Base-by-base conservation (phyloP, 2,797 vertebrate species). In the Ceryle rudis region DNA sequence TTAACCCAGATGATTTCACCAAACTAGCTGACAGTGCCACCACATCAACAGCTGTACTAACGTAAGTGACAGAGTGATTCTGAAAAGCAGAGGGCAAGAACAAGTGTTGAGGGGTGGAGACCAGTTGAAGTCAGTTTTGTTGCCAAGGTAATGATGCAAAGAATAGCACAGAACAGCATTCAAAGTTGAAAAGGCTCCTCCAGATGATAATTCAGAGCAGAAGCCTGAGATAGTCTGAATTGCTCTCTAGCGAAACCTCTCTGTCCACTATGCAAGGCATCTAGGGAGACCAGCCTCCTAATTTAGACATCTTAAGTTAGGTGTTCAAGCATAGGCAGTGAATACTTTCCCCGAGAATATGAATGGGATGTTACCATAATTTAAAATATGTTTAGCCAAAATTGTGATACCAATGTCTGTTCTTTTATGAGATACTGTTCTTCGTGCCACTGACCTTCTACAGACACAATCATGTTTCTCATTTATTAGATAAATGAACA, bases 121-220 rank as follows among this genome's bases (percentile, higher is more conserved):
- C 4, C 49, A 74, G 70, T 58, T 78, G 90, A 91, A 95, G n/a
- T 66, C 61, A 67, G 72, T 86, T 92, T 69, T 89, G 65, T 69
- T 88, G 73, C 58, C 73, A 86, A 79, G 66, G 69, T 62, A 79
- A 90, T 91, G 86, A 88, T 49, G 80, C 58, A 83, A 88, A 95
- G 85, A 96, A 96, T 79, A 95, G 88, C 95, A 62, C 58, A 79
- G 80, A 90, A 73, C 62, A 83, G 77, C 80, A 93, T 72, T 93
- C 77, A 73, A 66, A 93, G 66, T 72, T 75, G 77, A 95, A 94
- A 77, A 96, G 86, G 77, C 88, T 96, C 26, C 77, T 97, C 77
- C 77, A 86, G 86, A 86, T 86, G 89, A 78, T 84, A 97, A 96
- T 94, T 96, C 80, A 95, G 80, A 96, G 90, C 90, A 91, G 90